Evolutionary conservation across 1,140 invertebrate genomes (phyloP).

Genomic region (Aphidius gifuensis): DNA sequence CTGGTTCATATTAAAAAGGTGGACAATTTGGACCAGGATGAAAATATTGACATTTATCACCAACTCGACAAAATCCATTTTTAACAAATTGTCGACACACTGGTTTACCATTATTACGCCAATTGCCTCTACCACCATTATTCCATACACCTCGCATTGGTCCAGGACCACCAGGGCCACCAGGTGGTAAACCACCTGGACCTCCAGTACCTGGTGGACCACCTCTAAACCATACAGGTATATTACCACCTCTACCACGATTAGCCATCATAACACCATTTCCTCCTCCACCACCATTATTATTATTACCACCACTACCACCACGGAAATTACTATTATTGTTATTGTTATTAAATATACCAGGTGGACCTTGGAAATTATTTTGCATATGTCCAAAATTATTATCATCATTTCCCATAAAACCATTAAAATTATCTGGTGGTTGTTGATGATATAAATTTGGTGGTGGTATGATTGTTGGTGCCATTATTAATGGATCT

Average conservation of each 20-base stretch:
- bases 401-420: conserved; percentile 45
- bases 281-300: too few relatives aligned
- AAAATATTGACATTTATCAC: conserved; percentile 73
- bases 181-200: conserved; percentile 42
- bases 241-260: conserved; percentile 57
- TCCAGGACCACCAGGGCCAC: conserved; percentile 35
- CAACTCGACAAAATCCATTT: conserved; percentile 71
- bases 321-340: conserved; percentile 18
- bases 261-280: conserved; percentile 35
- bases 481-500: conserved; percentile 47
- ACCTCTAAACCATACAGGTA: conserved; percentile 6
- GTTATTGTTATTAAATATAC: conserved; percentile 28
- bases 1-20: conserved; percentile 40
- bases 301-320: conserved; percentile 40
- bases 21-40: conserved; percentile 70
- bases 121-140: conserved; percentile 41
- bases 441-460: conserved; percentile 52
- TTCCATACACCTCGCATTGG: conserved; percentile 54
- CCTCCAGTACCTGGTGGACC: conserved; percentile 33
- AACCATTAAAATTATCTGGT: conserved; percentile 27
- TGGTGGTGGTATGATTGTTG: conserved; percentile 50
- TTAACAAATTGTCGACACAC: conserved; percentile 75
- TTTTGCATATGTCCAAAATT: conserved; percentile 37
- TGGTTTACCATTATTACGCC: conserved; percentile 53
- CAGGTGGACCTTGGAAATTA: conserved; percentile 47